These are phyloP conservation scores for Pipistrellus pipistrellus DNA, from an alignment of 2,797 vertebrate species.

Conservation along the genomic window DNA sequence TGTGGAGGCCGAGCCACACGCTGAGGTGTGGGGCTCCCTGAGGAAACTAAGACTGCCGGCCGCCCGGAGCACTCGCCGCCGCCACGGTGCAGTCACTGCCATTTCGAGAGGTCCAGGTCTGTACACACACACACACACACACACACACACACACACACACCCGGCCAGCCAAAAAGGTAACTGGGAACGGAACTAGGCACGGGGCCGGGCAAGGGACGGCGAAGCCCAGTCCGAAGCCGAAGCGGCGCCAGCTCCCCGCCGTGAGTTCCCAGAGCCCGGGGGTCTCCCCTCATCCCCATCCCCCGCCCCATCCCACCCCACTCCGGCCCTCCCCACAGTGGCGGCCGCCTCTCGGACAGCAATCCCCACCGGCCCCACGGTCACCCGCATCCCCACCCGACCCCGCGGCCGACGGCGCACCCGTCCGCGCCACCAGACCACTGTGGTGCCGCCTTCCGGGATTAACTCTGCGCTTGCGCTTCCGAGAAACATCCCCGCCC, in stretches of 20 bases:
- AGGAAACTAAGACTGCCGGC: neutral
- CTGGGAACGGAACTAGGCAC: neutral
- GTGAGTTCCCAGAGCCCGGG: neutral
- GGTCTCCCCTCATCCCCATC: neutral
- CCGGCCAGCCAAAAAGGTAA: neutral
- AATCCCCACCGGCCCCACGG: too few species aligned
- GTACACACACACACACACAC: too few species aligned
- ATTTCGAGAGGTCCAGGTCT: neutral
- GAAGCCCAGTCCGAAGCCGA: neutral
- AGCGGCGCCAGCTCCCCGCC: neutral
- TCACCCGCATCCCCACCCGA: too few species aligned
- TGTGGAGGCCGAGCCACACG: neutral
- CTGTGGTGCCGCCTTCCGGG: neutral
- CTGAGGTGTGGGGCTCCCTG: neutral
- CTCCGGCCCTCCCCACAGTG: neutral
- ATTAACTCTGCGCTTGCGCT: conserved; percentile 5
- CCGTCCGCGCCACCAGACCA: neutral
- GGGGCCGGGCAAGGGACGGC: too few species aligned
- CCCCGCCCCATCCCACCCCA: too few species aligned
- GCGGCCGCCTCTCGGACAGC: fast-evolving
- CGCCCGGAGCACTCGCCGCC: neutral
- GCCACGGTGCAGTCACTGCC: neutral
- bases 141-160: neutral
- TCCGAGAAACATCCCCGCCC: neutral
- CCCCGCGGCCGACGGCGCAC: fast-evolving